Evolutionary conservation across 2,888 invertebrate genomes (phyloP).

Genomic region (Cheilosia urbana): DNA sequence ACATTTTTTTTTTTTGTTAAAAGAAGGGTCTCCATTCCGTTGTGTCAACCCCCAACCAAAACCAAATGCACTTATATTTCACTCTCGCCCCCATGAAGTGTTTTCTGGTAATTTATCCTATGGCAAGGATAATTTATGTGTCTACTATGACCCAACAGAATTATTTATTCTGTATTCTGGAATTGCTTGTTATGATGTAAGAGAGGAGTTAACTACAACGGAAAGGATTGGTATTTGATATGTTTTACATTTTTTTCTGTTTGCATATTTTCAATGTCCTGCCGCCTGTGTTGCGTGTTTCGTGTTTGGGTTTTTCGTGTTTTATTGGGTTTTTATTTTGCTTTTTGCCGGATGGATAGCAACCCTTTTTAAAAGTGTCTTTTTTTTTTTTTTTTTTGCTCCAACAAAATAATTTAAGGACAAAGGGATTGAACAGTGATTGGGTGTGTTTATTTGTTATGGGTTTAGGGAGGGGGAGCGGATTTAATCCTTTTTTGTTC

Average conservation of each 20-base stretch:
- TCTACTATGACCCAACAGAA: constrained; percentile 65
- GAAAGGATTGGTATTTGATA: constrained; percentile 56
- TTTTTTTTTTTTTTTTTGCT: constrained; percentile 19
- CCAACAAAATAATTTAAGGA: constrained; percentile 53
- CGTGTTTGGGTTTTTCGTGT: constrained; percentile 30
- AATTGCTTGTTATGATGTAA: constrained; percentile 71
- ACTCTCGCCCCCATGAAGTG: constrained; percentile 40
- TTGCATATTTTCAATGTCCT: constrained; percentile 20
- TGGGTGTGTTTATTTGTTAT: constrained; percentile 39
- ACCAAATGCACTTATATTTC: constrained; percentile 59
- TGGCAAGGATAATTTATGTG: constrained; percentile 69
- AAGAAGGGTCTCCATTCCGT: constrained; percentile 33
- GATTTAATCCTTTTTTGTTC: constrained; percentile 15
- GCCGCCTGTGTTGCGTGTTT: not conserved
- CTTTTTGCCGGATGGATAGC: constrained; percentile 15
- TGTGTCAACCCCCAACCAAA: constrained; percentile 33
- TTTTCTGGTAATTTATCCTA: constrained; percentile 72
- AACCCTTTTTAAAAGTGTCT: constrained; percentile 50
- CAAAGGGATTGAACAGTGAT: constrained; percentile 52
- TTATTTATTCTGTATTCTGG: constrained; percentile 58
- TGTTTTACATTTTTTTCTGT: constrained; percentile 28
- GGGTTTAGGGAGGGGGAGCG: not conserved
- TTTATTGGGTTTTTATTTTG: constrained; percentile 25
- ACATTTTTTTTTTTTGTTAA: constrained; percentile 10
- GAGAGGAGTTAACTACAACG: constrained; percentile 62